Percentiles rank a stretch among this genome's conserved stretches.
Conservation (phyloP, 2,113 vertebrate species). For the Rhipidura dahli region DNA sequence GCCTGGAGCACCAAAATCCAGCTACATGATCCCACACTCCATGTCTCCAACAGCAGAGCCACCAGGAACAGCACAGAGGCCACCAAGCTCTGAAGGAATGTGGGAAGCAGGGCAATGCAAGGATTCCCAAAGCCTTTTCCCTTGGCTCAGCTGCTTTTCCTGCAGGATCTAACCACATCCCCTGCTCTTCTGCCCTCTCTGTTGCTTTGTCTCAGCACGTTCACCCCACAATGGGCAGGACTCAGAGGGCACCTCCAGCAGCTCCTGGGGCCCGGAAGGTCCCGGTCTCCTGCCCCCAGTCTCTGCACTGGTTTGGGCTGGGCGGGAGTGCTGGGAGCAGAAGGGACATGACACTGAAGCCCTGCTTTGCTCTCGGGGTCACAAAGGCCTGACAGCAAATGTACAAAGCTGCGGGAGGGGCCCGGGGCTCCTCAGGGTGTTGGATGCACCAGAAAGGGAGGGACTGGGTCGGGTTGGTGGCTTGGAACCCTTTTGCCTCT, state of each 20-base stretch:
- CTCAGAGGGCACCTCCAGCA: not conserved
- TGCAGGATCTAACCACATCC: not conserved
- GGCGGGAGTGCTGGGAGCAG: not conserved
- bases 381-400: constrained; percentile 41
- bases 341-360: not conserved
- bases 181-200: not conserved
- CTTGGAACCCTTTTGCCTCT: not conserved
- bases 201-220: not conserved
- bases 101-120: not conserved
- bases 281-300: not conserved
- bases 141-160: not conserved
- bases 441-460: not conserved
- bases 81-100: not conserved
- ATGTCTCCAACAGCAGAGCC: not conserved
- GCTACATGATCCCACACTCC: not conserved
- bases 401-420: constrained; percentile 49
- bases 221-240: fast-evolving
- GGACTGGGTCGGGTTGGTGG: not conserved
- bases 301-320: not conserved
- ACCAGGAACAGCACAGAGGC: not conserved
- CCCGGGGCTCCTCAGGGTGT: not conserved
- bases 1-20: not conserved
- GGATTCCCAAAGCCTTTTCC: not conserved
- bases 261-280: not conserved
- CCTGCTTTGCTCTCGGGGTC: constrained; percentile 45